Evolutionary conservation across 2,797 vertebrate genomes (phyloP), one percentile per base, ranked within the genome.

Genomic region (Silurus lanzhouensis): DNA sequence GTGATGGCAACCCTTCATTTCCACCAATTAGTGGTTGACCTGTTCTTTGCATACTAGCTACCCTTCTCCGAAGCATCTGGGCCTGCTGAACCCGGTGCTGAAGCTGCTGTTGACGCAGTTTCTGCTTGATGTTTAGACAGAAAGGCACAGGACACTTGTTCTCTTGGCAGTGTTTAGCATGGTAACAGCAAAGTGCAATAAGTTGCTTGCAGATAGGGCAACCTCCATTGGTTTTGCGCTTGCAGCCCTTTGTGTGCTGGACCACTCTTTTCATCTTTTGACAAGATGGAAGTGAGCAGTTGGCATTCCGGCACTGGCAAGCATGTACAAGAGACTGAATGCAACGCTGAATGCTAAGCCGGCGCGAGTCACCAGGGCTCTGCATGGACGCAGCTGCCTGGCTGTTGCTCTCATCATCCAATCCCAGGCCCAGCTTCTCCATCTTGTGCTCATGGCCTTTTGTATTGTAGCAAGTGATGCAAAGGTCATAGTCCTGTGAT

Each of bases 211-310:
- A 99, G 90, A 99, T 98, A 83, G 98, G 98, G 88, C 98, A 99
- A 12, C 98, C 98, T 0, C 98, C 98, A 0, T 99, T 99, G 89
- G 97, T 99, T 93, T 99, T 99, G 83, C 97, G 97, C 77, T 99
- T 99, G 94, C 98, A 99, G 85, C 97, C 96, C 92, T 99, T 99
- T 78, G 98, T 99, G 91, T 99, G 98, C 58, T 99, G 98, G 79
- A 99, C 98, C 0, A 99, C 98, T 0, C 98, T 96, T 89, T 99
- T 99, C 98, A 99, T 99, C 95, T 99, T 99, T 95, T 99, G 98
- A 89, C 98, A 99, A 91, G 98, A 99, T 0, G 98, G 98, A 93
- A 99, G 94, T 0, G 97, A 98, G 92, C 98, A 99, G 93, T 99
- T 99, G 89, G 98, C 98, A 0, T 99, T 99, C 83, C 97, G 97